Evolutionary conservation across 2,113 vertebrate genomes (phyloP).

Genomic region (Coturnix japonica): DNA sequence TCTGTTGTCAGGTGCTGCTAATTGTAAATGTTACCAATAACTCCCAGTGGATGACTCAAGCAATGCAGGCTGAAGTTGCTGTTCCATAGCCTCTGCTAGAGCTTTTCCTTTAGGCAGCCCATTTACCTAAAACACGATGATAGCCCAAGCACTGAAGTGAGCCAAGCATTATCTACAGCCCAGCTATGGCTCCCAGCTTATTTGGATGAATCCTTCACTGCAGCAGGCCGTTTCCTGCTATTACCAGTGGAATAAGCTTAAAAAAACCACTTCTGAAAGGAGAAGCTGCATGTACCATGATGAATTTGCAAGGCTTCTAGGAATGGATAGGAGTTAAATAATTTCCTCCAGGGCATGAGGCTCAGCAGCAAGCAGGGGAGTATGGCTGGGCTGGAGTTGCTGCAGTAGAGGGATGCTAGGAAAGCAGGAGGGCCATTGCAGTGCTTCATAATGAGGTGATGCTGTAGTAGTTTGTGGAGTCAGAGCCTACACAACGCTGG

Average conservation of each 20-base stretch:
- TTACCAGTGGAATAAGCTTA: constrained; percentile 13
- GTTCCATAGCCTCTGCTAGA: neutral
- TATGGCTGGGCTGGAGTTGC: neutral
- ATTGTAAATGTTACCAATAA: neutral
- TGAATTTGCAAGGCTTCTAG: constrained; percentile 25
- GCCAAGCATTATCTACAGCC: neutral
- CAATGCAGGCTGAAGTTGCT: neutral
- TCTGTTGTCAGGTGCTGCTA: neutral
- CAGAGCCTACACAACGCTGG: neutral
- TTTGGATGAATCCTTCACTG: constrained; percentile 35
- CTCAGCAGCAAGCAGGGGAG: neutral
- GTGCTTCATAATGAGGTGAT: neutral
- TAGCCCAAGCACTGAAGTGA: neutral
- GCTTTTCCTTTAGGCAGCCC: neutral
- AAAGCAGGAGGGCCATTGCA: neutral
- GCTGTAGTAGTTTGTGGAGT: neutral
- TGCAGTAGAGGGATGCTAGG: neutral
- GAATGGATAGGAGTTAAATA: neutral
- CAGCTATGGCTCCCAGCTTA: neutral
- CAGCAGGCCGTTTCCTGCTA: constrained; percentile 28
- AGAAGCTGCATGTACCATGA: neutral
- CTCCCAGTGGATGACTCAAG: neutral
- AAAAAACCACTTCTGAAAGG: neutral
- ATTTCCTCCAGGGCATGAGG: neutral
- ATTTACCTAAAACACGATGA: neutral